phyloP scores from a whole-genome alignment of 2,888 invertebrate species.

The Balanococcus diminutus region DNA sequence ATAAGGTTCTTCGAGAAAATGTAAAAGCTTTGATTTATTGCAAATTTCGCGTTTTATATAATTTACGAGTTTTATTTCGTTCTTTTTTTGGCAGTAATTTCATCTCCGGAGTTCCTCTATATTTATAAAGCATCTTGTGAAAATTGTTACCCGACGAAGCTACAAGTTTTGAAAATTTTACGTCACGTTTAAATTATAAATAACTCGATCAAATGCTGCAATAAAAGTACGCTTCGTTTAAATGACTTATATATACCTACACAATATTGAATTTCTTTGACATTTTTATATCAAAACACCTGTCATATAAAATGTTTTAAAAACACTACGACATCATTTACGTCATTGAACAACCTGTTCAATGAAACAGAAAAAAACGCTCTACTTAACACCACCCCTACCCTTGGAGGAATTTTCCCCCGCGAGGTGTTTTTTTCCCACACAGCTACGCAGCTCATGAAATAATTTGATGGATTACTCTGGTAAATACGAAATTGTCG shows the following conservation, averaged over 20 bases:
- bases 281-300: not conserved
- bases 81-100: not conserved
- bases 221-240: not conserved
- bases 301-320: not conserved
- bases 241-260: not conserved
- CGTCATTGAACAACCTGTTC: not conserved
- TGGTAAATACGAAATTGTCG: not conserved
- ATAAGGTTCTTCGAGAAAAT: not conserved
- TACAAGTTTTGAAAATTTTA: not conserved
- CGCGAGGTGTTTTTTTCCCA: not conserved
- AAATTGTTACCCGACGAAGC: not conserved
- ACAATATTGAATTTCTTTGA: not conserved
- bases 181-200: not conserved
- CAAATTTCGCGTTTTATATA: conserved; percentile 3
- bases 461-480: not conserved
- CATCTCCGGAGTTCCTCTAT: not conserved
- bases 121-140: not conserved
- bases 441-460: not conserved
- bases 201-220: not conserved
- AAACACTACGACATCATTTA: not conserved
- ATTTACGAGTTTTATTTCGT: not conserved
- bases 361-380: not conserved
- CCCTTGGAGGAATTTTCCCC: not conserved
- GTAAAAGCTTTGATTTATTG: not conserved
- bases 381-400: not conserved